Base-by-base conservation (phyloP, 2,797 vertebrate genomes). In the Gadopsis marmoratus region DNA sequence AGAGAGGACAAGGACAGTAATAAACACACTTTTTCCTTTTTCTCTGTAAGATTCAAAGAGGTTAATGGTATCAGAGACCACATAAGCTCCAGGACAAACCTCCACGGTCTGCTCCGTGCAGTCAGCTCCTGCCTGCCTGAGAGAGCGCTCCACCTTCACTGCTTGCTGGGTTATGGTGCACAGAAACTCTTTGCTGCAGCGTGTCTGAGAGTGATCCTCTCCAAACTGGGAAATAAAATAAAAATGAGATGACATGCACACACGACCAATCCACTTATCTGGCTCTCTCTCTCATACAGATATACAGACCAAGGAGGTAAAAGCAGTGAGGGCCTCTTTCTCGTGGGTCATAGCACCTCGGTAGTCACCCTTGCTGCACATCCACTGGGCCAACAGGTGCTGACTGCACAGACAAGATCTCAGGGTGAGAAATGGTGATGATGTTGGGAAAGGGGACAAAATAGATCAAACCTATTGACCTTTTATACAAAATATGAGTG, bases 91-190 rank as follows among this genome's bases (percentile, higher is more conserved):
- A 31, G 7, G 16, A 26, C 55, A 0, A 75, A 94, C 94, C 93
- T 94, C 94, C 70, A 92, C 83, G 29, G 83, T 45, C 63, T 90
- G 91, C 76, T 95, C 95, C 0, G 83, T 79, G 23, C 91, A 71
- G 39, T 96, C 95, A 23, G 80, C 74, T 48, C 91, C 95, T 9
- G 93, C 92, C 90, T 96, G 94, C 78, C 96, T 93, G 84, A 96
- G 92, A 21, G 94, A 94, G 56, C 96, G 94, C 19, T 97, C 96
- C 54, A 96, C 95, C 66, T 93, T 94, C 78, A 97, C 96, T 0
- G 96, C 96, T 83, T 97, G 95, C 87, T 96, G 95, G 71, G 96
- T 97, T 60, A 96, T 94, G 21, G 91, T 93, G 54, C 87, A 87
- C 70, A 97, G 88, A 76, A 96, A 97, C 21, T 96, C 95, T 58